A percentile compares a stretch with the other conserved stretches of the same genome.
These are phyloP conservation scores for Nemotelus pantherinus DNA, from an alignment of 2,888 invertebrate species.

Conservation along the genomic window DNA sequence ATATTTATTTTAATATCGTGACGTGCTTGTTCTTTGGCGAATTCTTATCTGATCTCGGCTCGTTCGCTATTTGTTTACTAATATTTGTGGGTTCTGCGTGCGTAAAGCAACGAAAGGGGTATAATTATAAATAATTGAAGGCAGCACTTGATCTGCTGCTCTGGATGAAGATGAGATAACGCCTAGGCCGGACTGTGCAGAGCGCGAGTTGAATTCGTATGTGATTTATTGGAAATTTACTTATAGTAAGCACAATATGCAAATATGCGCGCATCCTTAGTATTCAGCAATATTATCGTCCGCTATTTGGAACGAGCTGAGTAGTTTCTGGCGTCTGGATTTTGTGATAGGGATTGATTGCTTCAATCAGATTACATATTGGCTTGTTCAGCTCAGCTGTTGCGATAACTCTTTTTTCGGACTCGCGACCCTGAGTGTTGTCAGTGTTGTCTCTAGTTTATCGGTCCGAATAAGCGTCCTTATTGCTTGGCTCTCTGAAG, in stretches of 20 bases:
- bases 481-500: no score
- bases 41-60: constrained; percentile 21
- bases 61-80: constrained; percentile 18
- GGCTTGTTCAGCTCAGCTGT: no score
- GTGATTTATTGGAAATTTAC: not conserved
- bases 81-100: constrained; percentile 16
- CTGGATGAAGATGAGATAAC: constrained; percentile 30
- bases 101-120: not conserved
- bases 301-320: not conserved
- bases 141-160: not conserved
- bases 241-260: not conserved
- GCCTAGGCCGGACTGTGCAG: not conserved
- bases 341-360: not conserved
- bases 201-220: constrained; percentile 13
- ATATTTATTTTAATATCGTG: not conserved
- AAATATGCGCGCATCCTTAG: constrained; percentile 24
- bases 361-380: not conserved
- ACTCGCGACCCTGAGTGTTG: no score
- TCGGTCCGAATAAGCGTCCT: no score
- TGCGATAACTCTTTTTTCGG: no score
- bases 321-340: not conserved
- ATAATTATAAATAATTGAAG: not conserved
- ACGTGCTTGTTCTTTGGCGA: not conserved
- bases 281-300: no score
- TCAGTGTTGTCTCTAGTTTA: no score